phyloP scores from a whole-genome alignment of 2,888 invertebrate species.

The Aethes cnicana region DNA sequence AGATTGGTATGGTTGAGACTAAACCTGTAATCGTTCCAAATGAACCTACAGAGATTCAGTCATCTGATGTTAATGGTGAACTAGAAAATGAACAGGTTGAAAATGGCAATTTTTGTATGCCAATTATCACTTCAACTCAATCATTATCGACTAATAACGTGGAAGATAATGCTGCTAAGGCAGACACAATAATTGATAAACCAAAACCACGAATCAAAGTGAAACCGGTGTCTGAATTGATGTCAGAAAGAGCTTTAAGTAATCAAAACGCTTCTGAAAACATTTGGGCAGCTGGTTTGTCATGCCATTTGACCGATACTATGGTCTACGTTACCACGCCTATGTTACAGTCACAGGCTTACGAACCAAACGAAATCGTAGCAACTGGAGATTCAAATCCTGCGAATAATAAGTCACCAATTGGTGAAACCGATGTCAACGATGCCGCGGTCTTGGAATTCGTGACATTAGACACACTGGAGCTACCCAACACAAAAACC shows the following conservation, averaged over 20 bases:
- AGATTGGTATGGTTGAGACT: slow-evolving; percentile 33
- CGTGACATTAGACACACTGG: slow-evolving; percentile 55
- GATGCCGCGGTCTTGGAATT: slow-evolving; percentile 35
- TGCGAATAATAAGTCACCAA: not conserved
- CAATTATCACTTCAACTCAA: slow-evolving; percentile 60
- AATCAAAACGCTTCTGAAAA: slow-evolving; percentile 35
- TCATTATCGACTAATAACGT: slow-evolving; percentile 47
- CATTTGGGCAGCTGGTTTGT: slow-evolving; percentile 14
- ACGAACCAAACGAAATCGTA: not conserved
- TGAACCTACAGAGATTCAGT: not conserved
- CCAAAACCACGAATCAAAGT: slow-evolving; percentile 65
- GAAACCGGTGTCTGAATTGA: slow-evolving; percentile 64
- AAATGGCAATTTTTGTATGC: slow-evolving; percentile 44
- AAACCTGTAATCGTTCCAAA: slow-evolving; percentile 22
- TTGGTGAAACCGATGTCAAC: not conserved
- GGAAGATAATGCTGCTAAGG: no score
- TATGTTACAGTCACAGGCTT: not conserved
- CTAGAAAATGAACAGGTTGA: slow-evolving; percentile 9
- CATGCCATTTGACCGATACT: not conserved
- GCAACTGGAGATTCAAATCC: not conserved
- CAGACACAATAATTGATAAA: slow-evolving; percentile 31
- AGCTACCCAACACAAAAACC: slow-evolving; percentile 64
- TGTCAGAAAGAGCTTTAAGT: slow-evolving; percentile 52
- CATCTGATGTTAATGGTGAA: not conserved
- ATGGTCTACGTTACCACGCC: not conserved